Percentiles rank a stretch among this genome's conserved stretches.
Evolutionary conservation across 2,888 invertebrate species (phyloP).

Genomic region (Diploptera punctata): DNA sequence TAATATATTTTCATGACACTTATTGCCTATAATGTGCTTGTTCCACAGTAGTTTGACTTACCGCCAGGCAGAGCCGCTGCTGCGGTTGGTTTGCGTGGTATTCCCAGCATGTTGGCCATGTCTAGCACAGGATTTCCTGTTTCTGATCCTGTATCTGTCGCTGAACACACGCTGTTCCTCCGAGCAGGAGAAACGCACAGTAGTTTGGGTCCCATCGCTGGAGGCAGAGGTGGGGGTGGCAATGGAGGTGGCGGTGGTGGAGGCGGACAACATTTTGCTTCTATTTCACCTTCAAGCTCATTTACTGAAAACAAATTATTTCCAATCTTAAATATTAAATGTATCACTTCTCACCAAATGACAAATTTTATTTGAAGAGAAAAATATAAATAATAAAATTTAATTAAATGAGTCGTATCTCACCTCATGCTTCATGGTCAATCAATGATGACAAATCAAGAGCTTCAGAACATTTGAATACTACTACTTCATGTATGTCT

Average conservation of each 20-base stretch:
- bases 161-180: background rate
- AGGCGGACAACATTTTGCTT: constrained; percentile 51
- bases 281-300: constrained; percentile 48
- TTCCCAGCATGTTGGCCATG: constrained; percentile 66
- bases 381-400: too few relatives aligned
- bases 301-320: constrained; percentile 40
- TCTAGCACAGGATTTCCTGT: constrained; percentile 54
- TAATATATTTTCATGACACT: too few relatives aligned
- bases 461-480: too few relatives aligned
- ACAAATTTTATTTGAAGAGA: too few relatives aligned
- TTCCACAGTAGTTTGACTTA: too few relatives aligned
- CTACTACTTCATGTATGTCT: too few relatives aligned
- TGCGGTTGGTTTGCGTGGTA: constrained; percentile 61
- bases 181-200: background rate
- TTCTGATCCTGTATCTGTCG: background rate
- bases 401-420: too few relatives aligned
- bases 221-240: constrained; percentile 51
- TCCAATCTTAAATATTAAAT: background rate
- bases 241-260: constrained; percentile 51
- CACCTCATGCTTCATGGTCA: background rate
- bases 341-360: too few relatives aligned
- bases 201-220: constrained; percentile 36
- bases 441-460: too few relatives aligned
- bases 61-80: constrained; percentile 64
- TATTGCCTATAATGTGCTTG: too few relatives aligned